Evolutionary conservation across 2,797 vertebrate genomes (phyloP).

Genomic region (Adrianichthys oophorus): DNA sequence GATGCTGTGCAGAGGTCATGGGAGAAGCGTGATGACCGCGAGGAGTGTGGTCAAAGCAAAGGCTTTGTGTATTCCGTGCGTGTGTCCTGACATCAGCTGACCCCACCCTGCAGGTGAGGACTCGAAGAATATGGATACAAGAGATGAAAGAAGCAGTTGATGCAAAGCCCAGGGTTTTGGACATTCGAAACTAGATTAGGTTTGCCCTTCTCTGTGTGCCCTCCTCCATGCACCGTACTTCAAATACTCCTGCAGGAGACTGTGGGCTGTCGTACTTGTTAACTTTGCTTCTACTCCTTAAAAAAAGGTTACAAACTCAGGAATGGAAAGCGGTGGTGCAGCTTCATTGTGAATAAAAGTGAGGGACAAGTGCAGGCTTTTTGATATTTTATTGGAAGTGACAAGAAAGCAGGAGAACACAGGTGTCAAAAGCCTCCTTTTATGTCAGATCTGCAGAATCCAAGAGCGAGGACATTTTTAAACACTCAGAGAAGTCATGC

Average conservation of each 20-base stretch:
- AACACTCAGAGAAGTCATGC: conserved; percentile 10
- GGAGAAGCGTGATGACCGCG: conserved; percentile 6
- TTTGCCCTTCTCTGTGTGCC: conserved; percentile 55
- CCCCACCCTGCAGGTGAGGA: conserved; percentile 40
- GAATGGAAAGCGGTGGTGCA: conserved; percentile 19
- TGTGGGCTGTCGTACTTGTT: conserved; percentile 48
- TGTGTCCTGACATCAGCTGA: conserved; percentile 41
- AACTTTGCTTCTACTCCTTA: conserved; percentile 48
- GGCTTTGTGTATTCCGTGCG: conserved; percentile 6
- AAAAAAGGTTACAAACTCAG: conserved; percentile 41
- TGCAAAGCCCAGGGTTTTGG: conserved; percentile 52
- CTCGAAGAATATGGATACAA: conserved; percentile 36
- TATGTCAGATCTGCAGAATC: conserved; percentile 25
- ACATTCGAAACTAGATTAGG: conserved; percentile 50
- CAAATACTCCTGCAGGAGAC: conserved; percentile 52
- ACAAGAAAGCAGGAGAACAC: conserved; percentile 26
- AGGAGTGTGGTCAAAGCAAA: conserved; percentile 14
- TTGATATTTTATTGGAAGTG: conserved; percentile 47
- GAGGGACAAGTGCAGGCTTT: conserved; percentile 33
- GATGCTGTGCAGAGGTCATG: conserved; percentile 8
- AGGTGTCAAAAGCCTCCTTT: conserved; percentile 28
- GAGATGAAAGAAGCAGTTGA: conserved; percentile 54
- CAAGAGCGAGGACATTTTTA: conserved; percentile 53
- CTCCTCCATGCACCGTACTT: conserved; percentile 52
- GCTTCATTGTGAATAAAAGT: conserved; percentile 32